Conservation (phyloP, 2,888 invertebrate genomes). For the Anaspis maculata region DNA sequence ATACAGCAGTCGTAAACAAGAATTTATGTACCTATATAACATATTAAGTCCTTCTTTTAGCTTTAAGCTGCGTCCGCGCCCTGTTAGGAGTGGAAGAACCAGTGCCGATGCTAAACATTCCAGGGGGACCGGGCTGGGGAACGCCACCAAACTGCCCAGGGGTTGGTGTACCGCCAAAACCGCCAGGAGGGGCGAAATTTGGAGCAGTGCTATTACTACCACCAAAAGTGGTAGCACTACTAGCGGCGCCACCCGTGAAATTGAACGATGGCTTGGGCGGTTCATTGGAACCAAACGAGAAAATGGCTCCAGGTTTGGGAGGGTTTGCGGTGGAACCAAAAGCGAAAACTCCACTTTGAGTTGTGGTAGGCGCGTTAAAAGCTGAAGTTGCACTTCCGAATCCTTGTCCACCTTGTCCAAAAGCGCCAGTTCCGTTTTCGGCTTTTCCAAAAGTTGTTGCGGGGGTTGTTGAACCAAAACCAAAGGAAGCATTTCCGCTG, state of each 20-base stretch:
- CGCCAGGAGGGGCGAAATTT: neutral
- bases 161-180: neutral
- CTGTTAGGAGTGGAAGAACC: neutral
- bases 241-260: too few relatives aligned
- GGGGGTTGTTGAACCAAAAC: too few relatives aligned
- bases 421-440: neutral
- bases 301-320: conserved; percentile 5
- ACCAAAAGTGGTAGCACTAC: neutral
- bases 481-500: too few relatives aligned
- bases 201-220: neutral
- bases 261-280: conserved; percentile 8
- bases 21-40: too few relatives aligned
- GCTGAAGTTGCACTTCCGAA: neutral
- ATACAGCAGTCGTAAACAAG: too few relatives aligned
- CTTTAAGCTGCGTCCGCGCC: neutral
- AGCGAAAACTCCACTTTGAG: neutral
- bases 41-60: neutral
- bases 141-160: neutral
- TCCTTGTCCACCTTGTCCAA: neutral
- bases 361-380: neutral
- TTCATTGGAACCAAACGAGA: conserved; percentile 8
- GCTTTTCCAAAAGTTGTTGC: too few relatives aligned
- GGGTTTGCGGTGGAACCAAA: conserved; percentile 3
- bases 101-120: conserved; percentile 2
- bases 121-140: neutral